phyloP scores from a whole-genome alignment of 1,140 invertebrate genomes.

The Solenopsis fugax region DNA sequence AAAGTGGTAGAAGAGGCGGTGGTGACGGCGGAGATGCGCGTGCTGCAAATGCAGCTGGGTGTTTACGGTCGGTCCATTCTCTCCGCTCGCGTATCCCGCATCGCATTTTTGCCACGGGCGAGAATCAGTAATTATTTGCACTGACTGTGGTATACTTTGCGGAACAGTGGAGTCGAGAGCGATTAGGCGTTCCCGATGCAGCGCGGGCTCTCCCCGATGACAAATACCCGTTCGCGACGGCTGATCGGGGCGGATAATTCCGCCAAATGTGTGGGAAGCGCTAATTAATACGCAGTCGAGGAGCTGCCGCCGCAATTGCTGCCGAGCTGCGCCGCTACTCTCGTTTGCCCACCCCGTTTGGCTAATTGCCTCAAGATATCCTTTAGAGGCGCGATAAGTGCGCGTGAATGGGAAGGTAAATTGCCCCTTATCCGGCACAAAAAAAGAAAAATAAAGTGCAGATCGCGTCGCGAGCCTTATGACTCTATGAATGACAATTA shows the following conservation, averaged over 20 bases:
- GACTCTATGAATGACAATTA: conserved; percentile 50
- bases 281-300: conserved; percentile 44
- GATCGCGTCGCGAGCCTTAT: neutral
- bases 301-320: neutral
- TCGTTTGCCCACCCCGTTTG: neutral
- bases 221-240: conserved; percentile 1
- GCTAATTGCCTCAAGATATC: conserved; percentile 43
- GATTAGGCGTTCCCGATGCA: conserved; percentile 8
- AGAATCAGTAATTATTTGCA: conserved; percentile 53
- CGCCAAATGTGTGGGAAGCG: conserved; percentile 13
- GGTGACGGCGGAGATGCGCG: conserved; percentile 64
- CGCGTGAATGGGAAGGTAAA: conserved; percentile 31
- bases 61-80: conserved; percentile 37
- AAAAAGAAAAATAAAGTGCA: neutral
- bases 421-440: neutral
- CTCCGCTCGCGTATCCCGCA: neutral
- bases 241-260: conserved; percentile 41
- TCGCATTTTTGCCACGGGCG: neutral
- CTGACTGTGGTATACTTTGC: conserved; percentile 37
- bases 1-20: conserved; percentile 76
- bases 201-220: neutral
- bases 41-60: conserved; percentile 73
- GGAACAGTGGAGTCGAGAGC: neutral
- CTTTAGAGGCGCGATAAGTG: conserved; percentile 26
- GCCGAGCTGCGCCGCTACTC: neutral